phyloP scores from a whole-genome alignment of 53 echinoderm and acorn worm species.

The Henricia sp. region DNA sequence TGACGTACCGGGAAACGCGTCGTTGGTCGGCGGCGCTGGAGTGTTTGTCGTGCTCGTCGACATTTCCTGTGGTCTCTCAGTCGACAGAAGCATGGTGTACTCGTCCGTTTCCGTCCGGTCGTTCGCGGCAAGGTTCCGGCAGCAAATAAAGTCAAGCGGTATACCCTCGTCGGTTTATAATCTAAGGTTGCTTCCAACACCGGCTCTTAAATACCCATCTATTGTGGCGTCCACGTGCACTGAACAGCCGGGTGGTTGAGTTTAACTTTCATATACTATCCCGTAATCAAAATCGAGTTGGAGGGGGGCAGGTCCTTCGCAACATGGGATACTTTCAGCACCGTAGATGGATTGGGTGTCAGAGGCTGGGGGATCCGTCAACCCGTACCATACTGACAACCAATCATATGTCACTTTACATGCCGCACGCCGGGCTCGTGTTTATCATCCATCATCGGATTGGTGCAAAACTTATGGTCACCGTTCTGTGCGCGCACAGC shows the following conservation, averaged over 20 bases:
- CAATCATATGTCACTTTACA: constrained; percentile 16
- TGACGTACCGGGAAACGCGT: constrained; percentile 23
- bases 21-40: constrained; percentile 21
- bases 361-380: not conserved
- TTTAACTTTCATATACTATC: constrained; percentile 35
- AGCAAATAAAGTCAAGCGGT: constrained; percentile 60
- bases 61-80: constrained; percentile 58
- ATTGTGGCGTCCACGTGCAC: constrained; percentile 46
- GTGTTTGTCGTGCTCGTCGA: constrained; percentile 41
- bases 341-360: not conserved
- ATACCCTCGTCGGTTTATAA: constrained; percentile 41
- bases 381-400: not conserved
- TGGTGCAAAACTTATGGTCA: constrained; percentile 37
- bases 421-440: not conserved
- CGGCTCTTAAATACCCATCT: constrained; percentile 32
- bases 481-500: constrained; percentile 11
- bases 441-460: constrained; percentile 24
- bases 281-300: constrained; percentile 25
- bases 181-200: constrained; percentile 42
- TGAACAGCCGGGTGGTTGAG: constrained; percentile 34
- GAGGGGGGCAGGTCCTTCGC: constrained; percentile 3
- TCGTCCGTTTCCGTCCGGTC: constrained; percentile 61
- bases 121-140: constrained; percentile 47
- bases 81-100: constrained; percentile 39
- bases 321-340: constrained; percentile 22